phyloP scores from a whole-genome alignment of 2,888 invertebrate species.

The Portevinia maculata region DNA sequence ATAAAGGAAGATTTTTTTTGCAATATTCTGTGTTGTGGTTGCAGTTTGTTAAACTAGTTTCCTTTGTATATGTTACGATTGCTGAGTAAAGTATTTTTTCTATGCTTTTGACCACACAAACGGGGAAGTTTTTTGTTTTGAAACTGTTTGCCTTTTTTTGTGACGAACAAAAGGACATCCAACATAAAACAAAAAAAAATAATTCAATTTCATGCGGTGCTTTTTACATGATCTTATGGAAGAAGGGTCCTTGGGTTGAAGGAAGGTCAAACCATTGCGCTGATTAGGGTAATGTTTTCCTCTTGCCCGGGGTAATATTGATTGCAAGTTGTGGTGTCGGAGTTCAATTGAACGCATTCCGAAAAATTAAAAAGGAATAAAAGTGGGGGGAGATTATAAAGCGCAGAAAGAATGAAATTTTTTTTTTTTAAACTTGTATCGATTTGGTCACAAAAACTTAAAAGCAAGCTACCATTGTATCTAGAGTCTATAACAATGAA shows the following conservation, averaged over 20 bases:
- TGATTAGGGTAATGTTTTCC: too few relatives aligned
- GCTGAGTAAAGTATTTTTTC: constrained; percentile 27
- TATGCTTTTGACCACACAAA: constrained; percentile 41
- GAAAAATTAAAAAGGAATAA: too few relatives aligned
- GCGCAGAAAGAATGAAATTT: too few relatives aligned
- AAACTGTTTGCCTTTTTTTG: background rate
- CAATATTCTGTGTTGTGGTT: constrained; percentile 37
- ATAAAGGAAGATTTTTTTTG: constrained; percentile 22
- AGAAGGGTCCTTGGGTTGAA: background rate
- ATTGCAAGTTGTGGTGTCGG: too few relatives aligned
- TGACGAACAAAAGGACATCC: background rate
- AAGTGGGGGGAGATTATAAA: too few relatives aligned
- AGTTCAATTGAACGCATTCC: too few relatives aligned
- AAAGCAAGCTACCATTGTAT: too few relatives aligned
- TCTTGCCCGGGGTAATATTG: too few relatives aligned
- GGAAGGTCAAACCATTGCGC: too few relatives aligned
- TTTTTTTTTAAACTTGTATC: too few relatives aligned
- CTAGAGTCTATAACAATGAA: too few relatives aligned
- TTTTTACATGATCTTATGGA: background rate
- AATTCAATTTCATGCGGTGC: background rate
- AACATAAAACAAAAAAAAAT: background rate
- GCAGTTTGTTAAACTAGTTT: constrained; percentile 13
- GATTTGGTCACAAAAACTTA: too few relatives aligned
- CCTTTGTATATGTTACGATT: constrained; percentile 8
- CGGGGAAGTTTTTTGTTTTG: constrained; percentile 29